Base-by-base conservation (phyloP, 2,797 vertebrate species). In the Danio kyathit region DNA sequence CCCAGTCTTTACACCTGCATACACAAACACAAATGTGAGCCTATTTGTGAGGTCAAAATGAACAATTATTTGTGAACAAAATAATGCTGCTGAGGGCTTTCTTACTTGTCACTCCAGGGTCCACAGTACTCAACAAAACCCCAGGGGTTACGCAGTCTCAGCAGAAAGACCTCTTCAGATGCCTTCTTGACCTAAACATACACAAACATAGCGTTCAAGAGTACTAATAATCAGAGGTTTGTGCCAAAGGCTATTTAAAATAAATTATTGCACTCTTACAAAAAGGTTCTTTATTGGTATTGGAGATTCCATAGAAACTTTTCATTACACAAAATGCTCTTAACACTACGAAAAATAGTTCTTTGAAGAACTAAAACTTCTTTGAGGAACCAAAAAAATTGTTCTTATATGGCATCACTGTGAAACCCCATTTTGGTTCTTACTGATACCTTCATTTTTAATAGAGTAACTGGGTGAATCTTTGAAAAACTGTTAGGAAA, bases 91-190 rank as follows among this genome's bases (percentile, higher is more conserved):
- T 61, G 19, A 78, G 51, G 21, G 54, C 21, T 77, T 49, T 70
- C 82, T 81, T 80, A 96, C 95, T 90, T 94, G 85, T 96, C 95
- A 79, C 95, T 95, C 95, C 95, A 95, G 6, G 94, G 90, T 59
- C 95, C 95, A 0, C 85, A 71, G 78, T 95, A 95, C 78, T 96
- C 95, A 0, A 94, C 81, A 59, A 94, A 96, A 9, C 95, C 95
- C 95, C 95, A 96, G 14, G 95, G 95, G 86, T 96, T 96, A 86
- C 94, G 92, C 84, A 96, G 87, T 79, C 85, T 92, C 79, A 94
- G 81, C 81, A 96, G 64, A 44, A 90, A 82, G 56, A 89, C 84
- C 60, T 93, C 92, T 0, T 87, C 87, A 0, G 86, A 82, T 0
- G 43, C 84, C 56, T 84, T 92, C 21, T 7, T 89, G 72, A 95